phyloP scores from a whole-genome alignment of 2,797 vertebrate species.

The Sylvilagus floridanus region DNA sequence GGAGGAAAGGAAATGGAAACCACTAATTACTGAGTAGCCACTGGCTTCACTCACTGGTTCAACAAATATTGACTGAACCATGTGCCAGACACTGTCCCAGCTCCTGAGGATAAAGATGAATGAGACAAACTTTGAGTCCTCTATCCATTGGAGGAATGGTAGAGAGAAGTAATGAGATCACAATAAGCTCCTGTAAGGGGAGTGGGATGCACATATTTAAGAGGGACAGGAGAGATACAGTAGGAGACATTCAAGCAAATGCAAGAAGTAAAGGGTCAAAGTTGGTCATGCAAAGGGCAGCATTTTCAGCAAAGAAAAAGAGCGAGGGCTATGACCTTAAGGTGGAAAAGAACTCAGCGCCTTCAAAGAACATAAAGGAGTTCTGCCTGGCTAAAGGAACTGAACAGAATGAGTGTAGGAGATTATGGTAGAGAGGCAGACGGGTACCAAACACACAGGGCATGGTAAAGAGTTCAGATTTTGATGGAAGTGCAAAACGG shows the following conservation, averaged over 20 bases:
- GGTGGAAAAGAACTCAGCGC: neutral
- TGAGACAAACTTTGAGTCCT: neutral
- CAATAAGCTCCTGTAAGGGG: neutral
- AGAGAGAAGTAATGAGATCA: neutral
- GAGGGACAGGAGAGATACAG: neutral
- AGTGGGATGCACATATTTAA: neutral
- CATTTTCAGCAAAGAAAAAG: neutral
- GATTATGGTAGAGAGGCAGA: neutral
- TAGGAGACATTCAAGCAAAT: neutral
- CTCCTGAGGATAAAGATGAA: neutral
- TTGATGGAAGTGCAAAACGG: neutral
- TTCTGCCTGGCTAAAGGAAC: neutral
- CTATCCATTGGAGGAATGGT: neutral
- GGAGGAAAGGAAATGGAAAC: slow-evolving; percentile 70
- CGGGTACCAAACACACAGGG: neutral
- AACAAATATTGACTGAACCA: slow-evolving; percentile 51
- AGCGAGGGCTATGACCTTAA: neutral
- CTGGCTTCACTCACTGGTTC: slow-evolving; percentile 50
- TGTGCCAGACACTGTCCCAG: neutral
- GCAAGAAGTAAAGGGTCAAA: neutral
- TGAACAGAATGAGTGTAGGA: neutral
- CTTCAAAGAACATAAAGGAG: neutral
- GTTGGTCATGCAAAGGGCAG: neutral
- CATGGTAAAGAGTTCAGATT: neutral
- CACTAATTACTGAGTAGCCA: slow-evolving; percentile 69